Percentiles rank a stretch among this genome's conserved stretches.
These are phyloP conservation scores for Mycalesis mineus DNA, from an alignment of 2,888 invertebrate genomes.

Conservation along the genomic window DNA sequence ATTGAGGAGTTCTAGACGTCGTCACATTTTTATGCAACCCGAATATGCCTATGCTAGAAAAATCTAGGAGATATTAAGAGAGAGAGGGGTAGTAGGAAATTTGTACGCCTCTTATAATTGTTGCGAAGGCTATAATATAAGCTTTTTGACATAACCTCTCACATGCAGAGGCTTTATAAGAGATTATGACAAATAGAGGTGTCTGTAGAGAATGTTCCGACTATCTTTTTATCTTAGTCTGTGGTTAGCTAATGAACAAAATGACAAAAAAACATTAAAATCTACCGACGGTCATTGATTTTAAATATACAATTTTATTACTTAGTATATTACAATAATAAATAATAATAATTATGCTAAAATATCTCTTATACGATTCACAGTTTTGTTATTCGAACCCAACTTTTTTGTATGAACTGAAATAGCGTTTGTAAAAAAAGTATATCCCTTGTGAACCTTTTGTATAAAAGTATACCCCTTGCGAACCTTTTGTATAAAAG, in stretches of 20 bases:
- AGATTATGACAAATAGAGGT: background rate
- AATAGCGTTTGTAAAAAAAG: background rate
- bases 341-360: slow-evolving; percentile 7
- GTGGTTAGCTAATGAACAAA: background rate
- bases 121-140: too few relatives aligned
- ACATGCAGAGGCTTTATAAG: too few relatives aligned
- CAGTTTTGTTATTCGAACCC: background rate
- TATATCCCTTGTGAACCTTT: background rate
- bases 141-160: too few relatives aligned
- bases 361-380: background rate
- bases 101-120: too few relatives aligned
- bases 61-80: too few relatives aligned
- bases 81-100: too few relatives aligned
- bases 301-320: slow-evolving; percentile 3
- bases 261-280: slow-evolving; percentile 4
- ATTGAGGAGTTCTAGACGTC: too few relatives aligned
- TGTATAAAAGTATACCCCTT: background rate
- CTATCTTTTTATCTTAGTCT: background rate
- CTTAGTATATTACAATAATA: background rate
- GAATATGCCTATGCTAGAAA: too few relatives aligned
- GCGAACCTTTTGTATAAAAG: slow-evolving; percentile 1
- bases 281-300: slow-evolving; percentile 22
- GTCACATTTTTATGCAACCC: too few relatives aligned
- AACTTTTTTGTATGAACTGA: background rate
- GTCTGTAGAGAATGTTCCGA: background rate